These are phyloP conservation scores for Acanthopleura granulata DNA, from an alignment of 2,888 invertebrate species.

Conservation along the genomic window DNA sequence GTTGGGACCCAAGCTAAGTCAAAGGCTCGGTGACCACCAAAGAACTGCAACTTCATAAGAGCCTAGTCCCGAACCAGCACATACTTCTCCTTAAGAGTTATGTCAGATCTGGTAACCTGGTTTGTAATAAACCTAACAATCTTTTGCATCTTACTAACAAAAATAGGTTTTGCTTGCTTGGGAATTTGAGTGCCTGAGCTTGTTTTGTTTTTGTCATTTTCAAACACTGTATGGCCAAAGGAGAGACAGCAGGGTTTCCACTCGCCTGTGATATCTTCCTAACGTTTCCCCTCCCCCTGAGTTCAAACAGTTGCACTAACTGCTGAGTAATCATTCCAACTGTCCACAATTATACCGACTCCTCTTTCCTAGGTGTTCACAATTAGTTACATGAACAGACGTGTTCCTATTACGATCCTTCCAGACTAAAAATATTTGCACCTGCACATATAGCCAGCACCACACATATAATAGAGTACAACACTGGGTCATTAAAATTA, in stretches of 20 bases:
- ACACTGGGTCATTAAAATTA: no score
- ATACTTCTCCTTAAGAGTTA: no score
- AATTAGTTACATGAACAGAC: no score
- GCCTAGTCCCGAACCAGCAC: not conserved
- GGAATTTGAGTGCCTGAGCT: not conserved
- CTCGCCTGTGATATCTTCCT: not conserved
- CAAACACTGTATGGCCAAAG: not conserved
- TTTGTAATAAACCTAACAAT: not conserved
- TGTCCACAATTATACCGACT: no score
- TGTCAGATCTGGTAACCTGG: not conserved
- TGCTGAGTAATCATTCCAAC: no score
- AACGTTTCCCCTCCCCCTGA: not conserved
- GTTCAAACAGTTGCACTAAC: no score
- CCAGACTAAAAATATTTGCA: no score
- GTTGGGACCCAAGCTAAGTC: not conserved
- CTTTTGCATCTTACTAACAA: not conserved
- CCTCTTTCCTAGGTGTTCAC: no score
- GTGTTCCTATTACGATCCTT: no score
- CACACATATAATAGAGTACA: no score
- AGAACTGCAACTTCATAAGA: not conserved
- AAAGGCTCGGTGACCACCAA: not conserved
- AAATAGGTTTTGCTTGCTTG: slow-evolving; percentile 1
- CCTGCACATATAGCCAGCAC: no score
- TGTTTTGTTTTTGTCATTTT: not conserved
- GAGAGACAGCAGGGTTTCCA: not conserved